Conservation (phyloP, 2,797 vertebrate species). For the Ambastaia sidthimunki region DNA sequence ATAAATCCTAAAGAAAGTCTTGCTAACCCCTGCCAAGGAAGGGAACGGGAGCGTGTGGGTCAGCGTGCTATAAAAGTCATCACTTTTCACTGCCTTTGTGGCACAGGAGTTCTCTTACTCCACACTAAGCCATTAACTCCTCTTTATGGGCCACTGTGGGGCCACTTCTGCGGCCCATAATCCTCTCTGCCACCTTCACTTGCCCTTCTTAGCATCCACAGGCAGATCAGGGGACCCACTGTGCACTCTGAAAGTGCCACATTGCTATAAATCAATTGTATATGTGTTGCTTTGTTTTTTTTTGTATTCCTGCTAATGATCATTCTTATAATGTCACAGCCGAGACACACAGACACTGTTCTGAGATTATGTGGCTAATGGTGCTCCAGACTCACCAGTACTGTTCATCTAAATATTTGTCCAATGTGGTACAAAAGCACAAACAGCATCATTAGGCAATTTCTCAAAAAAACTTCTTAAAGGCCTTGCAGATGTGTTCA, state of each 20-base stretch:
- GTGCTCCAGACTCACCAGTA: background rate
- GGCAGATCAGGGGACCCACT: conserved; percentile 38
- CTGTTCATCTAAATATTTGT: background rate
- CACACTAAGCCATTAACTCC: conserved; percentile 79
- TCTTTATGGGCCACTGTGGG: conserved; percentile 73
- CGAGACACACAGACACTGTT: background rate
- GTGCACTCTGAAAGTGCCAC: conserved; percentile 14
- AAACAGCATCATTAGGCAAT: background rate
- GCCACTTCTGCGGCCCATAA: conserved; percentile 75
- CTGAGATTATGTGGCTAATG: background rate
- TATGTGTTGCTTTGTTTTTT: conserved; percentile 1
- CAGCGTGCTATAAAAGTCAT: conserved; percentile 82
- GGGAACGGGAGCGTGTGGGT: conserved; percentile 67
- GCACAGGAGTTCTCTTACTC: conserved; percentile 76
- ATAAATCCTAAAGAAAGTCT: conserved; percentile 72
- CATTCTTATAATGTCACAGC: conserved; percentile 9
- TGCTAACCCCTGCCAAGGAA: conserved; percentile 50
- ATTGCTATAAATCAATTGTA: conserved; percentile 18
- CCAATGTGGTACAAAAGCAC: background rate
- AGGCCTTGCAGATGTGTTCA: no score
- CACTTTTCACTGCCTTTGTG: conserved; percentile 75
- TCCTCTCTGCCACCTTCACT: conserved; percentile 75
- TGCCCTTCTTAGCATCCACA: conserved; percentile 71
- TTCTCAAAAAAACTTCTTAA: background rate
- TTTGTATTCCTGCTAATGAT: conserved; percentile 2